These are phyloP conservation scores for Phenacoccus solenopsis DNA, from an alignment of 1,140 invertebrate genomes.

Conservation along the genomic window DNA sequence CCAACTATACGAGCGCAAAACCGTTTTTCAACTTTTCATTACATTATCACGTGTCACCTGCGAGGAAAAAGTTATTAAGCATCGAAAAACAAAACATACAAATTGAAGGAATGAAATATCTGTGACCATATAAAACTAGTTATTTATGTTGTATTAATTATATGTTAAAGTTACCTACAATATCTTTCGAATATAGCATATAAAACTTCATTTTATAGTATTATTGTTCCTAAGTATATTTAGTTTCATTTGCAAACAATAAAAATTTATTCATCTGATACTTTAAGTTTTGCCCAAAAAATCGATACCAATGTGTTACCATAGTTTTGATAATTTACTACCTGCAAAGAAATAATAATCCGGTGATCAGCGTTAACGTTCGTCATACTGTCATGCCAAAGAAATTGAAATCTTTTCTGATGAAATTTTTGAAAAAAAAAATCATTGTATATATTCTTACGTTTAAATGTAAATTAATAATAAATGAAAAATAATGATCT, in stretches of 20 bases:
- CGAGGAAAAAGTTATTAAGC: neutral
- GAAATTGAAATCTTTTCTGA: neutral
- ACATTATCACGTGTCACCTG: neutral
- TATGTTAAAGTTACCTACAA: conserved; percentile 15
- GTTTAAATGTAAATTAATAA: too few species aligned
- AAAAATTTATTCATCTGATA: neutral
- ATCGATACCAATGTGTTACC: too few species aligned
- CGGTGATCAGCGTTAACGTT: too few species aligned
- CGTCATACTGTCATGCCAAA: neutral
- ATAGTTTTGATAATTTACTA: too few species aligned
- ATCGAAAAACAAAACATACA: too few species aligned
- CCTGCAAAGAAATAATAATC: too few species aligned
- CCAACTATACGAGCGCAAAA: neutral
- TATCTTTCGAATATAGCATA: conserved; percentile 13
- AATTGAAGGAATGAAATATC: neutral
- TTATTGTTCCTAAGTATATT: conserved; percentile 17
- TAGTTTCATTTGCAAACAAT: neutral
- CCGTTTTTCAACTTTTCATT: neutral
- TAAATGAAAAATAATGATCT: too few species aligned
- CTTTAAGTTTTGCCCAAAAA: too few species aligned
- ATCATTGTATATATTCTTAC: neutral
- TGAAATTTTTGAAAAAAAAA: neutral
- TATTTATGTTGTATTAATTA: neutral
- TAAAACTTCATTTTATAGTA: conserved; percentile 7
- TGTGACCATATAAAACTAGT: neutral